phyloP scores from a whole-genome alignment of 53 echinoderm and acorn worm species.

The Glandiceps talaboti region DNA sequence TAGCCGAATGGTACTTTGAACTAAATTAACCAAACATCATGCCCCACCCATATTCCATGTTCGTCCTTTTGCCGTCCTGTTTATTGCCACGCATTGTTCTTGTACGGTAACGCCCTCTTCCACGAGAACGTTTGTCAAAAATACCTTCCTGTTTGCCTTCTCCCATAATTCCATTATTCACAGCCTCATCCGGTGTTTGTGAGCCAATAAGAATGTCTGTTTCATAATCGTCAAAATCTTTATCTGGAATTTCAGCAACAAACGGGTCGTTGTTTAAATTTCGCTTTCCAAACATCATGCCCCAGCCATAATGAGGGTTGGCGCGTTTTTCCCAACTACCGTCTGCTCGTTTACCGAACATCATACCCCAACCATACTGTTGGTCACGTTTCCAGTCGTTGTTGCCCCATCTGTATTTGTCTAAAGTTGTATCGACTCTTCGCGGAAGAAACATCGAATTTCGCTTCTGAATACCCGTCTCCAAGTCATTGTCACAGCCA shows the following conservation, averaged over 20 bases:
- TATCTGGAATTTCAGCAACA: background rate
- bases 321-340: background rate
- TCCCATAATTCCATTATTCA: background rate
- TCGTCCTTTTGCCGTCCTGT: background rate
- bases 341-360: background rate
- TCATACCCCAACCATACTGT: background rate
- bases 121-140: background rate
- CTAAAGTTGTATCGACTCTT: too few species aligned
- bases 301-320: slow-evolving; percentile 30
- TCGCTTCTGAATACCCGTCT: background rate
- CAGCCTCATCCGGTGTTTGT: too few species aligned
- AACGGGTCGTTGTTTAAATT: background rate
- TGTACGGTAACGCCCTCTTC: too few species aligned
- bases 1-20: background rate
- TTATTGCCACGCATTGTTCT: background rate
- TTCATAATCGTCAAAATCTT: background rate
- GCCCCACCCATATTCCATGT: background rate
- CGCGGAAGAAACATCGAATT: too few species aligned
- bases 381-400: too few species aligned
- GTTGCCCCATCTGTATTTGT: too few species aligned
- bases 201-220: background rate
- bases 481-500: background rate
- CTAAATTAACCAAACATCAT: background rate
- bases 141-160: background rate
- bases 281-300: slow-evolving; percentile 37